Base-by-base conservation (phyloP, 2,888 invertebrate species). In the Monopis laevigella region DNA sequence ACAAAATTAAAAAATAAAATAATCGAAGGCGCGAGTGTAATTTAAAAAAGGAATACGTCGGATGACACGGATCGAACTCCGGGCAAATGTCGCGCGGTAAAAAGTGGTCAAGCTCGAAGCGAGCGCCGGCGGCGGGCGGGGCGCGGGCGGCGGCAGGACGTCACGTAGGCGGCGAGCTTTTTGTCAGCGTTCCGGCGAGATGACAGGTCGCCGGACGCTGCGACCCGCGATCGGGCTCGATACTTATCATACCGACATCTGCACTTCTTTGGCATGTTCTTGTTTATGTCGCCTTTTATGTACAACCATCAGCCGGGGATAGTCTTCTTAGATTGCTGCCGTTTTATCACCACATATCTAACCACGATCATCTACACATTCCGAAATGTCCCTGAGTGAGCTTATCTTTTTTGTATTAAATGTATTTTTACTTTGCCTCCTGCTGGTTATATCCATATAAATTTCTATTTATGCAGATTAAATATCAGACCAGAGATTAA, bases 61-160 rank as follows among this genome's bases (percentile, higher is more conserved):
- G 74, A 77, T 78, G 80, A 80, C 80, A 80, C 73, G 78, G 78
- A 75, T 77, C 78, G 80, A 80, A 80, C 80, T 78, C 80, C 72
- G 78, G 80, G 80, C 78, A 78, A 80, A 80, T 80, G 80, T 78
- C 80, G 80, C 78, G 73, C 70, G 64, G 69, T 78, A 78, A 80
- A 80, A 80, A 80, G 77, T 74, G 71, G 80, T 78, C 71, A 65
- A 13, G 32, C 32, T 32, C 32, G 16, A 32, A 39, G 40, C 18
- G 21, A n/a, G 24, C 7, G 28, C 43, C 41, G 47, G 45, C 39
- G 45, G 49, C 44, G 34, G 47, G 48, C 45, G 45, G 45, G 48
- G 43, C 44, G 46, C 42, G 47, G 50, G 45, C 47, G 56, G 52
- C 55, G 47, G 62, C 73, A 75, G 77, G 77, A 78, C 77, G 77